A percentile compares a stretch with the other conserved stretches of the same genome.
Evolutionary conservation across 2,888 invertebrate species (phyloP).

Genomic region (Drosophila peninsularis): DNA sequence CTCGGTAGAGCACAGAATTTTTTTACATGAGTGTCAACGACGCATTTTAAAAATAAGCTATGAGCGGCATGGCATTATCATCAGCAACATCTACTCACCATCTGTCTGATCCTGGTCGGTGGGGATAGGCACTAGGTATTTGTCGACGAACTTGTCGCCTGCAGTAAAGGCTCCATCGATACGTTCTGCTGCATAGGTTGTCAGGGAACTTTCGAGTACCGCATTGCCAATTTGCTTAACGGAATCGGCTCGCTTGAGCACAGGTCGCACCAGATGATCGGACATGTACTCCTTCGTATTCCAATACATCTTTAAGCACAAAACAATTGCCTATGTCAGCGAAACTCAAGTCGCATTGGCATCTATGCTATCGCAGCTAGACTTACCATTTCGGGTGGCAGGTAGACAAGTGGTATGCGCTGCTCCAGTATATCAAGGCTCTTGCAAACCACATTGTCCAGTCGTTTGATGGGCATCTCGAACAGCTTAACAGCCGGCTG

Average conservation of each 20-base stretch:
- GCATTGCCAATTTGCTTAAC: conserved; percentile 91
- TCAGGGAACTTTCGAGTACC: conserved; percentile 89
- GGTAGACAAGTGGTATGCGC: conserved; percentile 91
- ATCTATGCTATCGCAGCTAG: background rate
- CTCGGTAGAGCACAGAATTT: conserved; percentile 18
- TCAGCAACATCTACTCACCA: conserved; percentile 85
- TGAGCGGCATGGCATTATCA: conserved; percentile 4
- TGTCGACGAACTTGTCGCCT: conserved; percentile 93
- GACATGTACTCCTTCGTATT: conserved; percentile 92
- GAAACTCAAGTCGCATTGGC: conserved; percentile 27
- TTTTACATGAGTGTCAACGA: conserved; percentile 31
- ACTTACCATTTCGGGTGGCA: conserved; percentile 93
- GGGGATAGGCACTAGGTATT: conserved; percentile 88
- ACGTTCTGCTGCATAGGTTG: conserved; percentile 89
- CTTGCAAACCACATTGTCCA: conserved; percentile 92
- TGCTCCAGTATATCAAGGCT: conserved; percentile 94
- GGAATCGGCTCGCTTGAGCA: conserved; percentile 92
- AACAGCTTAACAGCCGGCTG: conserved; percentile 90
- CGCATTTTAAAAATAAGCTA: conserved; percentile 51
- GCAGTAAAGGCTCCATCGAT: conserved; percentile 91
- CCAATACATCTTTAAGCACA: conserved; percentile 88
- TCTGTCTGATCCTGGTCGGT: conserved; percentile 88
- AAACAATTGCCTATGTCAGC: conserved; percentile 66
- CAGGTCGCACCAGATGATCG: conserved; percentile 88
- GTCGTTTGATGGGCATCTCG: conserved; percentile 89